Base-by-base conservation (phyloP, 2,113 vertebrate genomes). In the Eurypyga helias region DNA sequence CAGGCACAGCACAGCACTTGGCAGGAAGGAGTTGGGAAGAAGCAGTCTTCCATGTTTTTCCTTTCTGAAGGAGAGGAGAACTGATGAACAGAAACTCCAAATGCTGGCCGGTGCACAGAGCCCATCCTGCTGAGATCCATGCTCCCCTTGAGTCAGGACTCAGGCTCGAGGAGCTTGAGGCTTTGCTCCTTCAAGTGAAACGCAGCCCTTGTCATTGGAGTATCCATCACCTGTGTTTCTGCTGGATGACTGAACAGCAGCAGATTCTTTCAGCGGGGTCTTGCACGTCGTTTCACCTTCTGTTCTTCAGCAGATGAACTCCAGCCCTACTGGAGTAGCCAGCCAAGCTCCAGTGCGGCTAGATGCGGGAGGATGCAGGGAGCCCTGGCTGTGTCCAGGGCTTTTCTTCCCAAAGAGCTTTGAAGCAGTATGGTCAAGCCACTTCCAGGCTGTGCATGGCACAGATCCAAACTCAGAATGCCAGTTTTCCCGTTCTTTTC, bases 361-460 rank as follows among this genome's bases (percentile, higher is more conserved):
- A 76, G 21, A 14, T 46, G 33, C 6, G 7, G 34, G 61, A 60
- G 36, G 52, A n/a, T 45, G 19, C 13, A 25, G 33, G 55, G 20
- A 8, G n/a, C 66, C n/a, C 29, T 0, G 0, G 8, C 2, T 6
- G n/a, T 28, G 16, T 51, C 38, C 55, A 15, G 43, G 58, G 64
- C 62, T 77, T 25, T 80, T 84, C 6, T 19, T 71, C 28, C 45
- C 51, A 83, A 43, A 29, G n/a, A 66, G 11, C 55, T 54, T 86
- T 0, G 0, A 23, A 21, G 76, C 24, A 52, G 36, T 45, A 25
- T 28, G 13, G 34, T 80, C 34, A n/a, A 33, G 65, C 19, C 10
- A 14, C 8, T 29, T 38, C 28, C 58, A 52, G 41, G 28, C 34
- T 26, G 9, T 12, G 4, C 57, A 46, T 69, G 71, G 54, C 64